These are phyloP conservation scores for Apis laboriosa DNA, from an alignment of 1,140 invertebrate species.

Conservation along the genomic window DNA sequence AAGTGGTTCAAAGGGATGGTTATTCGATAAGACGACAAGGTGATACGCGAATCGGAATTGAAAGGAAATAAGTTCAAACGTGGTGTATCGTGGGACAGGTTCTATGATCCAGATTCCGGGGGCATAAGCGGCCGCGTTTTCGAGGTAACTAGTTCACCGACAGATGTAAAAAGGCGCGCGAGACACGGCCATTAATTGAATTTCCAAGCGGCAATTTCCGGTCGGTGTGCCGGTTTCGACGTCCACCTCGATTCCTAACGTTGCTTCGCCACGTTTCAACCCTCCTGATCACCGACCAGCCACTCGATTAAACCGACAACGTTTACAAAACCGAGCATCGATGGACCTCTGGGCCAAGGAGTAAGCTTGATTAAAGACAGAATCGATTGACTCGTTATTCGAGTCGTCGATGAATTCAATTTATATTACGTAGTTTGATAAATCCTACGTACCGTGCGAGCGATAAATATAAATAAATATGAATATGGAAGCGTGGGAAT, in stretches of 20 bases:
- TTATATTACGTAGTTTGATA: too few species aligned
- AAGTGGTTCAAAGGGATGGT: background rate
- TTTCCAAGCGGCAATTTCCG: conserved; percentile 68
- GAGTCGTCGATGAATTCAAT: background rate
- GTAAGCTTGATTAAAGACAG: background rate
- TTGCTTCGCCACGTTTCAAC: conserved; percentile 30
- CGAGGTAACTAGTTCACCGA: background rate
- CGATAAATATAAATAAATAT: too few species aligned
- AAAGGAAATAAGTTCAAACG: background rate
- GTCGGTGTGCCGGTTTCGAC: conserved; percentile 58
- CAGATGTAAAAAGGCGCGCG: conserved; percentile 57
- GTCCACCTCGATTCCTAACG: conserved; percentile 37
- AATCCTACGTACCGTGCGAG: too few species aligned
- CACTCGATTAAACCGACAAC: conserved; percentile 65
- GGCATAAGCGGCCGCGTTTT: background rate
- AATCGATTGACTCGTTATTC: background rate
- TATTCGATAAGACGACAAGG: background rate
- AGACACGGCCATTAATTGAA: conserved; percentile 68
- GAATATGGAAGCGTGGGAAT: too few species aligned
- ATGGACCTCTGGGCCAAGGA: background rate
- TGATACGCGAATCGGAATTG: too few species aligned
- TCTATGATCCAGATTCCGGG: background rate
- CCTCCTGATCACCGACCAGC: conserved; percentile 4
- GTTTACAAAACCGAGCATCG: conserved; percentile 14
- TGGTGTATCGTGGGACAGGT: background rate